Base-by-base conservation (phyloP, 2,888 invertebrate genomes). In the Ecdyonurus torrentis region DNA sequence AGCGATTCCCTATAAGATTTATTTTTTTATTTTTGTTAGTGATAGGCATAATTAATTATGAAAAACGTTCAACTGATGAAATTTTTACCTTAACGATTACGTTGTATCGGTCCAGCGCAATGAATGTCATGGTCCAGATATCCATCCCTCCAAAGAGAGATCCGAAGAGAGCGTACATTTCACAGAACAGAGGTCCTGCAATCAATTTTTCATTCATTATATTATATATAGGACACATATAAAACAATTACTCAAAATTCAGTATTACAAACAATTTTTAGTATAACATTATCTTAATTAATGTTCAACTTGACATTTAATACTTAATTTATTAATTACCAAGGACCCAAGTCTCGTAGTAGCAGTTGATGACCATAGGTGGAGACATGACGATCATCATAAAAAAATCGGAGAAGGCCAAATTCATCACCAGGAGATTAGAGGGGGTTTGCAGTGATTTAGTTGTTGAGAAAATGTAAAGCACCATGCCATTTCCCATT, bases 71-170 rank as follows among this genome's bases (percentile, higher is more conserved):
- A n/a, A n/a, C n/a, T n/a, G n/a, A n/a, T n/a, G n/a, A n/a, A n/a
- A n/a, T n/a, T n/a, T n/a, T n/a, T 65, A 74, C 79, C 70, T 91
- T 91, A 52, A 94, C 93, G 72, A 95, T 95, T 63, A 94, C 94
- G 74, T 91, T 91, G 81, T 94, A 95, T 69, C 95, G 83, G 74
- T 95, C 95, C 71, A 92, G 82, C 64, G 94, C 90, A 69, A 95
- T 93, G 83, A 89, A 85, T n/a, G 88, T 87, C 90, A 95, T 91
- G 25, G 91, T 87, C 90, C 92, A 93, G 71, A 95, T 95, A 65
- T 93, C 94, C 69, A 82, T 83, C 73, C 91, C 89, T 65, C 95
- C 95, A 72, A 89, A 92, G 64, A 93, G 80, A 52, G 93, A 94
- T 37, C 94, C 94, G 62, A 84, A 79, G 77, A 91, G 84, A 58